Base-by-base conservation (phyloP, 2,888 invertebrate species). In the Cerastis rubricosa region DNA sequence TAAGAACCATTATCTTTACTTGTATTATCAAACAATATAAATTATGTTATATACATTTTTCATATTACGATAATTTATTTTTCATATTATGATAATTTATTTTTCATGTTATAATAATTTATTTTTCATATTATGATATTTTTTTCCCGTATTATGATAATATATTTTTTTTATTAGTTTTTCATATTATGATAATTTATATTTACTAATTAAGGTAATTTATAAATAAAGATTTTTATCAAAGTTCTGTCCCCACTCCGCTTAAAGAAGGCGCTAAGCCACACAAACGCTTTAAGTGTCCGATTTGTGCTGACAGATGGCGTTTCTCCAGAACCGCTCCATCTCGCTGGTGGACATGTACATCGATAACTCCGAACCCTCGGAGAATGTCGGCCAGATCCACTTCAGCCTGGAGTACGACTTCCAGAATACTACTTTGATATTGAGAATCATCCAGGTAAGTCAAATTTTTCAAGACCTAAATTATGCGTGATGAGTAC, bases 291-390 rank as follows among this genome's bases (percentile, higher is more conserved):
- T 89, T 91, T 94, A 94, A 95, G 94, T 92, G 89, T 90, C 89
- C 89, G 89, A 90, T 94, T 92, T 94, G 91, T 90, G 92, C 95
- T 96, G 92, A 96, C 97, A 97, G 97, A 97, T 97, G 97, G 97
- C 97, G 95, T 98, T 98, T 96, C 97, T 98, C 92, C 98, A 99
- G 97, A 99, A 98, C 96, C 98, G 99, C 93, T 98, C 98, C 91
- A 98, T 99, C 92, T 99, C 98, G 54, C 97, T 99, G 97, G 98
- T 99, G 95, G 99, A 99, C 94, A 99, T 99, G 98, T 99, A 99
- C 97, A 98, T 99, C 95, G 99, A 99, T 97, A 99, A 98, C 95
- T 98, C 98, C 79, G 99, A 99, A 94, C 98, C 99, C 2, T 98
- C 98, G 88, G 99, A 99, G 97, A 99, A 99, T 96, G 99, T 99